These are phyloP conservation scores for Fratercula arctica DNA, from an alignment of 2,797 vertebrate species.

Conservation along the genomic window DNA sequence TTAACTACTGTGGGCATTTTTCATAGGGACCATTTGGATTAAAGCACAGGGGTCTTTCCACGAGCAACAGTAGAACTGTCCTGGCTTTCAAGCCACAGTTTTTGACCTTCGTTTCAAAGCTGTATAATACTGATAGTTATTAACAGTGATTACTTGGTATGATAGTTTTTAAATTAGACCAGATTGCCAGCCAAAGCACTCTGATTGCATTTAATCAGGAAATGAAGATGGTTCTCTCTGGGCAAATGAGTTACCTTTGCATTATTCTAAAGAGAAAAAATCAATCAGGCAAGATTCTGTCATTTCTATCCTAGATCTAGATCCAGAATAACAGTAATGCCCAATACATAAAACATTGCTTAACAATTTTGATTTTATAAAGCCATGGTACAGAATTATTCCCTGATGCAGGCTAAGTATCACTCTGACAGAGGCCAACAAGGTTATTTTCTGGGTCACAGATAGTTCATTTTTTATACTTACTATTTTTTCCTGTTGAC, in stretches of 20 bases:
- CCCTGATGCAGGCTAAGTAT: neutral
- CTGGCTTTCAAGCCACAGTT: slow-evolving; percentile 42
- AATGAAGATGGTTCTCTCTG: slow-evolving; percentile 35
- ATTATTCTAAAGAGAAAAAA: neutral
- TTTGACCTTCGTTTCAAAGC: slow-evolving; percentile 70
- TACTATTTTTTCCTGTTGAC: neutral
- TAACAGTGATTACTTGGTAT: slow-evolving; percentile 63
- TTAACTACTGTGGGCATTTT: neutral
- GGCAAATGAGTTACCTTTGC: slow-evolving; percentile 43
- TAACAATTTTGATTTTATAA: slow-evolving; percentile 16
- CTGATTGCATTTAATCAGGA: slow-evolving; percentile 74
- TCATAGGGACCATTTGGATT: neutral
- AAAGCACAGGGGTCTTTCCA: neutral
- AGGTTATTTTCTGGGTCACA: slow-evolving; percentile 22
- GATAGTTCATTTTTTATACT: neutral
- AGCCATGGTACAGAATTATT: neutral
- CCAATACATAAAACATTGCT: slow-evolving; percentile 3
- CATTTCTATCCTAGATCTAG: neutral
- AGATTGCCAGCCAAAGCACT: slow-evolving; percentile 50
- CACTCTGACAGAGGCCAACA: neutral
- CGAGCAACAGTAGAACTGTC: neutral
- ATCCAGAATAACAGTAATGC: neutral
- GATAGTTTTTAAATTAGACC: slow-evolving; percentile 73
- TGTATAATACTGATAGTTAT: slow-evolving; percentile 54
- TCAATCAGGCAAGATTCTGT: neutral